A percentile compares a stretch with the other conserved stretches of the same genome.
These are phyloP conservation scores for Drosophila incognita DNA, from an alignment of 2,888 invertebrate species.

Conservation along the genomic window DNA sequence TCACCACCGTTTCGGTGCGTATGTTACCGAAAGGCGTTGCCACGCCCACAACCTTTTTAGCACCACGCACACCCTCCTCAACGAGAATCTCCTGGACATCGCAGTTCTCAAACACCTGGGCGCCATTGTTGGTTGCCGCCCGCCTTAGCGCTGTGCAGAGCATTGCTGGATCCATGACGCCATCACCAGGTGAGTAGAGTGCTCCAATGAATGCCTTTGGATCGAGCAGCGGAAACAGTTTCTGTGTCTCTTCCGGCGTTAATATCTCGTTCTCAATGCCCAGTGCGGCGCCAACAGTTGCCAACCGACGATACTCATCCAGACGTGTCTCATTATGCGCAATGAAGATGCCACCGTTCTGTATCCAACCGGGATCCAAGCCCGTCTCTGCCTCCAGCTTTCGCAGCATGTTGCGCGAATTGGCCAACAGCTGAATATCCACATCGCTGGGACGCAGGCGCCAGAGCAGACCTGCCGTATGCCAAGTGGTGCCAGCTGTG, in stretches of 20 bases:
- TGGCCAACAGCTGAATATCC: constrained; percentile 91
- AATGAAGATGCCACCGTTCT: constrained; percentile 95
- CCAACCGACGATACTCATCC: constrained; percentile 92
- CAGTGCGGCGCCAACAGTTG: constrained; percentile 92
- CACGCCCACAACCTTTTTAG: constrained; percentile 90
- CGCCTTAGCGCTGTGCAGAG: constrained; percentile 90
- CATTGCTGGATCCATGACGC: constrained; percentile 93
- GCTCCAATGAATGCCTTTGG: constrained; percentile 91
- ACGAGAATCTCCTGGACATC: constrained; percentile 90
- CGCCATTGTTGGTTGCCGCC: constrained; percentile 90
- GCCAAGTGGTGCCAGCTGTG: constrained; percentile 88
- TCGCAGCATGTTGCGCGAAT: constrained; percentile 89
- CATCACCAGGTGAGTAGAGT: constrained; percentile 92
- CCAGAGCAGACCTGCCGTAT: constrained; percentile 90
- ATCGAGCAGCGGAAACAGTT: constrained; percentile 91
- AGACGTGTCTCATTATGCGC: constrained; percentile 91
- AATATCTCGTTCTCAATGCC: constrained; percentile 91
- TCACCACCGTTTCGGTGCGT: constrained; percentile 91
- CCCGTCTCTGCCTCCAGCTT: constrained; percentile 92
- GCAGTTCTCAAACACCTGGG: constrained; percentile 91
- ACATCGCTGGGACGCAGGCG: constrained; percentile 93
- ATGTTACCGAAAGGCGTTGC: constrained; percentile 90
- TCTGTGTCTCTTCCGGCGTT: constrained; percentile 90
- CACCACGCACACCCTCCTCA: constrained; percentile 85
- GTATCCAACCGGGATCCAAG: constrained; percentile 93